These are phyloP conservation scores for Muschampia plurimacula DNA, from an alignment of 2,888 invertebrate genomes.

Conservation along the genomic window DNA sequence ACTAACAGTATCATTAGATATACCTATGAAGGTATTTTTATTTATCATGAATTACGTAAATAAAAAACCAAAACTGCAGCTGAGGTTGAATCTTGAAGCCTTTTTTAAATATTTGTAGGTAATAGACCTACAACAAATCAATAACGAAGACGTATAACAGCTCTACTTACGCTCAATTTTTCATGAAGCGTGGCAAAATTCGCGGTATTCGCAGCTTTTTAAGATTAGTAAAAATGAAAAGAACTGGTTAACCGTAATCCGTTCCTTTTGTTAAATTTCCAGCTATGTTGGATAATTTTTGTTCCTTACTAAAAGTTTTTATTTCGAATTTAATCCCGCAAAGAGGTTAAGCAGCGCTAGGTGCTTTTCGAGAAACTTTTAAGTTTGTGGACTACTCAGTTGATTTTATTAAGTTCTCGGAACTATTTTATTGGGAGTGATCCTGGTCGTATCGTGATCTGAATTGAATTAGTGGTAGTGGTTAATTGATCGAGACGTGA, in stretches of 20 bases:
- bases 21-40: too few relatives aligned
- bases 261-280: conserved; percentile 17
- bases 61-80: too few relatives aligned
- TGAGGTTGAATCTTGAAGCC: too few relatives aligned
- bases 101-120: too few relatives aligned
- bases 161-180: not conserved
- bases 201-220: not conserved
- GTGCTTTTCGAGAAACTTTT: conserved; percentile 6
- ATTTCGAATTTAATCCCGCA: conserved; percentile 32
- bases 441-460: too few relatives aligned
- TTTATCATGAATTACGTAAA: too few relatives aligned
- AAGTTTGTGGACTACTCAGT: conserved; percentile 5
- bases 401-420: conserved; percentile 14
- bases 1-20: too few relatives aligned
- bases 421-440: conserved; percentile 8
- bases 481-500: not conserved
- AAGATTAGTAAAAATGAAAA: not conserved
- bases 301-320: conserved; percentile 27
- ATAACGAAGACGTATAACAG: not conserved
- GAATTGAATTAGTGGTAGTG: not conserved
- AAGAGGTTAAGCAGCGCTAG: conserved; percentile 24
- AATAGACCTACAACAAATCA: not conserved
- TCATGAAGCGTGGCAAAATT: not conserved
- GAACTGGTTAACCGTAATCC: conserved; percentile 23
- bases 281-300: conserved; percentile 24